Evolutionary conservation across 2,797 vertebrate genomes (phyloP), one percentile per base, ranked within the genome.

Genomic region (Lacerta bilineata): DNA sequence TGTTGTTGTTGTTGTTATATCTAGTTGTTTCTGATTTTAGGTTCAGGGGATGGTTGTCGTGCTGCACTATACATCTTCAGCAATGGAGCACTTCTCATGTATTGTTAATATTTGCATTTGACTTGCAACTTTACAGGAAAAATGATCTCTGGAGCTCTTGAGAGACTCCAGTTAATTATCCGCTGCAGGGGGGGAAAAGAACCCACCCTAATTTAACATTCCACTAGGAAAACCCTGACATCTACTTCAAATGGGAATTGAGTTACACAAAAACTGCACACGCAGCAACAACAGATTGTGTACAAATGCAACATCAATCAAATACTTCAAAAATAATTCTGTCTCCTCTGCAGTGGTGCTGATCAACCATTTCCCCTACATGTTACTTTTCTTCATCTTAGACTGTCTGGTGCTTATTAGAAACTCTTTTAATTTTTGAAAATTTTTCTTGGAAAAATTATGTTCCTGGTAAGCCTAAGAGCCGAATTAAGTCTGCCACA

Each of bases 131-230:
- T 87, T 87, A 64, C 1, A 41, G n/a, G 75, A 77, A 6, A 90
- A 64, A 77, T 68, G 13, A 11, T 78, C 90, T 85, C 86, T 93
- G 83, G 69, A 91, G 59, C 87, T 72, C 74, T 80, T 80, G 84
- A 87, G 69, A 77, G 80, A 41, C 83, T 84, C 75, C 83, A 81
- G 83, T 69, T 88, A 88, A 86, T 86, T 88, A 91, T 83, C 55
- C 25, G 66, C 74, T 72, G 43, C 41, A 78, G 75, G 20, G 18
- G 18, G 8, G 61, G 2, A 89, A 78, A 59, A 36, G 66, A 79
- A 80, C 20, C 46, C 59, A 55, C 66, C 50, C 76, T 83, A 75
- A 29, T 55, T 83, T 87, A 43, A 79, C 9, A 80, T 93, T 94
- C 89, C 55, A 6, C 83, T 71, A 33, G 33, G 92, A 80, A 89